Percentiles rank a stretch among this genome's conserved stretches.
Conservation (phyloP, 1,140 invertebrate species). For the Drosophila orena region DNA sequence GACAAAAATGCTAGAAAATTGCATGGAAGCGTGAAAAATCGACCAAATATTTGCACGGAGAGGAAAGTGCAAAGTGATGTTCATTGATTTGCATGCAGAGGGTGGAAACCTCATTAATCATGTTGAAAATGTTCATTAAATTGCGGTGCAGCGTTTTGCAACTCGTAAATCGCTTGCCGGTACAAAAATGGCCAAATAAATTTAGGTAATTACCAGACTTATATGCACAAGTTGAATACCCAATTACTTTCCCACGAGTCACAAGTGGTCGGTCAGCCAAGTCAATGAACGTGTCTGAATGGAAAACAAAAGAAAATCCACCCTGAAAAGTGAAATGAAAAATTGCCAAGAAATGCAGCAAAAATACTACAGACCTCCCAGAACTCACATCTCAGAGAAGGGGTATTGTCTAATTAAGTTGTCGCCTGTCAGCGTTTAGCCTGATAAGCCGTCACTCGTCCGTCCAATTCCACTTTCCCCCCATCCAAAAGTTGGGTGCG, state of each 20-base stretch:
- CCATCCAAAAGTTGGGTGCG: conserved; percentile 19
- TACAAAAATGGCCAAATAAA: conserved; percentile 49
- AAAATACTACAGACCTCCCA: conserved; percentile 45
- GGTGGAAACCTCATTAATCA: conserved; percentile 72
- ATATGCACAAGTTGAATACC: conserved; percentile 44
- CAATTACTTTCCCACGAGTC: conserved; percentile 57
- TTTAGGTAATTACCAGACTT: conserved; percentile 56
- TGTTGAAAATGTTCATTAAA: conserved; percentile 63
- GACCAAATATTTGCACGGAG: conserved; percentile 63
- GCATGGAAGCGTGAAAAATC: conserved; percentile 81
- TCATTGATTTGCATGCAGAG: conserved; percentile 62
- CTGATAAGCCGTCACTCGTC: conserved; percentile 55
- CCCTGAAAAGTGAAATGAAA: conserved; percentile 18
- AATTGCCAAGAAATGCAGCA: conserved; percentile 26
- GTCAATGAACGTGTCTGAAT: conserved; percentile 73
- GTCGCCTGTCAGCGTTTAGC: conserved; percentile 65
- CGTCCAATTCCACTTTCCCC: conserved; percentile 22
- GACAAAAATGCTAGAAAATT: conserved; percentile 65
- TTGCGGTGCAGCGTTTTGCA: conserved; percentile 62
- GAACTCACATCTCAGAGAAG: background rate
- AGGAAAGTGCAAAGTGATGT: conserved; percentile 49
- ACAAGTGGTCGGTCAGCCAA: conserved; percentile 24
- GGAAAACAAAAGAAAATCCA: conserved; percentile 48
- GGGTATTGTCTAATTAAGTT: conserved; percentile 71
- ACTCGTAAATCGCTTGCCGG: conserved; percentile 61